Evolutionary conservation across 2,113 vertebrate genomes (phyloP).

Genomic region (Corythornis cristatus): DNA sequence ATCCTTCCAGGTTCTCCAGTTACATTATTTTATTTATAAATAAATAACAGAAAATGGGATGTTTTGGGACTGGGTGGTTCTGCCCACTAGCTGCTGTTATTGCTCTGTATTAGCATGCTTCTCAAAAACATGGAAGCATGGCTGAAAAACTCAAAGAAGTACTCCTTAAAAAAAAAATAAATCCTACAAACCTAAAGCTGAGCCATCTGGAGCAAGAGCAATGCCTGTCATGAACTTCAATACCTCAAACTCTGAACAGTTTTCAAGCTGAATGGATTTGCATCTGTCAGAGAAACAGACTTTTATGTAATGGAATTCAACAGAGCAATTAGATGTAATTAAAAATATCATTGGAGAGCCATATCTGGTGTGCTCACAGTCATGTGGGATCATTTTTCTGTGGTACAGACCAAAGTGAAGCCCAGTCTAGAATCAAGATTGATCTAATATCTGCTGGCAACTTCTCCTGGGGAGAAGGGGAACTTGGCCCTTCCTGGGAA

Average conservation of each 20-base stretch:
- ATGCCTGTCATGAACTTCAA: not conserved
- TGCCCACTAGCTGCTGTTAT: not conserved
- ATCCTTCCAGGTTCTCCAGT: not conserved
- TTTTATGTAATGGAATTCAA: not conserved
- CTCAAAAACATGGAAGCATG: not conserved
- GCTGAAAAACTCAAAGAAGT: not conserved
- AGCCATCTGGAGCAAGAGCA: slow-evolving; percentile 21
- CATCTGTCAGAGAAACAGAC: slow-evolving; percentile 7
- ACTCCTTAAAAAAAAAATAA: not conserved
- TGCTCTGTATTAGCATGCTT: not conserved
- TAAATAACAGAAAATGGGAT: not conserved
- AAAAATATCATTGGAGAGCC: not conserved
- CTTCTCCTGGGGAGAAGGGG: not conserved
- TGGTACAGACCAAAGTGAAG: not conserved
- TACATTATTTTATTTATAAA: not conserved
- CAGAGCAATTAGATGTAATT: not conserved
- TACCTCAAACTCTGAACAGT: not conserved
- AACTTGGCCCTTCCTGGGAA: not conserved
- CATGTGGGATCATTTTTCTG: not conserved
- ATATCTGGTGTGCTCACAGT: not conserved
- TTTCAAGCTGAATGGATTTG: slow-evolving; percentile 11
- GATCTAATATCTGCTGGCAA: not conserved
- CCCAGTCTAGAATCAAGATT: not conserved
- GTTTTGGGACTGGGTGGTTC: not conserved
- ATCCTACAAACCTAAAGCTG: not conserved